Base-by-base conservation (phyloP, 2,888 invertebrate species). In the Thumatha senex region DNA sequence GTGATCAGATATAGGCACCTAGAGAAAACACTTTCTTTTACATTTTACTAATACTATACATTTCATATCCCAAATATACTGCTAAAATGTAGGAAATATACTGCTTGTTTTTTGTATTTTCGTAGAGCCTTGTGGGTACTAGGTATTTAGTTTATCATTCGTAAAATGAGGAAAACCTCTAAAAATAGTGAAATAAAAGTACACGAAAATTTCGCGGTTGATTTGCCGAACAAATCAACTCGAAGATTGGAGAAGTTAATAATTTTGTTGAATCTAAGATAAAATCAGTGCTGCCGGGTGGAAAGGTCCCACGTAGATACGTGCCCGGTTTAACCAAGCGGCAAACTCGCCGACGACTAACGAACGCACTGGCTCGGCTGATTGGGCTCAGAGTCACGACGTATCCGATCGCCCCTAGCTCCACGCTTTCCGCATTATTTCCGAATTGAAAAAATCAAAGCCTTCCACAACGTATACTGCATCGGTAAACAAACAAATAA, bases 391-490 rank as follows among this genome's bases (percentile, higher is more conserved):
- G 61, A 67, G 61, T 66, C 62, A 54, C 73, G 69, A 57, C 71
- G 69, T 70, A 65, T 56, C 65, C 76, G 83, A 82, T 85, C 80
- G 88, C 86, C 84, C 76, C 74, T 71, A 72, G 83, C 80, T 69
- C 75, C 80, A 76, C 81, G 82, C 83, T 79, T 78, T 78, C 82
- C 82, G 83, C 86, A 90, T 90, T 89, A 89, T 84, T 84, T 85
- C 83, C 83, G 82, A 82, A 89, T 89, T 80, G 86, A 83, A 89
- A 91, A 91, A 91, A 90, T 90, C 90, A 90, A 87, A 89, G 88
- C 88, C 80, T 24, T 75, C 76, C 74, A 72, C 77, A 78, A 78
- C 82, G 82, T 86, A 86, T 85, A 82, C 82, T 83, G 84, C 84
- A 85, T 84, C 80, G 82, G 80, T 84, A 88, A 89, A 89, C 86